phyloP scores from a whole-genome alignment of 2,113 vertebrate species.

The Lasiurus borealis region DNA sequence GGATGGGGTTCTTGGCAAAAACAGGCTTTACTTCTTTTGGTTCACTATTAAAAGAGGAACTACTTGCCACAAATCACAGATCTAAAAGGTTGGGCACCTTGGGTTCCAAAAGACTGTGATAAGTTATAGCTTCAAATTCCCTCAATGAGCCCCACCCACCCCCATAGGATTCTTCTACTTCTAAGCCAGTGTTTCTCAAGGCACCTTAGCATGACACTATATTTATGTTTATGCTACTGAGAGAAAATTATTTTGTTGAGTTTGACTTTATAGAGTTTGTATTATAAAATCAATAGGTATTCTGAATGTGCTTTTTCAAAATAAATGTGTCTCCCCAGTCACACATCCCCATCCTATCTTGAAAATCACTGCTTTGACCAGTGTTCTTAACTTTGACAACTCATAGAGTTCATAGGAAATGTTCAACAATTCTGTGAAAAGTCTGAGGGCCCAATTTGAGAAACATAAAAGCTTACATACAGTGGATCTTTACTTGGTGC shows the following conservation, averaged over 20 bases:
- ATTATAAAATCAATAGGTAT: not conserved
- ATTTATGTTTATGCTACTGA: not conserved
- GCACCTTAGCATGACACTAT: not conserved
- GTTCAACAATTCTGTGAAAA: not conserved
- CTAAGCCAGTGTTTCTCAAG: not conserved
- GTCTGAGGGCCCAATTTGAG: not conserved
- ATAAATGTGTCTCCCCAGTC: not conserved
- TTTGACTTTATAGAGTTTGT: not conserved
- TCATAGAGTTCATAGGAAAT: not conserved
- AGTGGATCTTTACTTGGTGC: not conserved
- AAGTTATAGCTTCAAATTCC: not conserved
- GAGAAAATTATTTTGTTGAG: constrained; percentile 15
- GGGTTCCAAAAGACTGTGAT: not conserved
- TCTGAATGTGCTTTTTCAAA: not conserved
- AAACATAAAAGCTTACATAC: not conserved
- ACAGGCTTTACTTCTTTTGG: constrained; percentile 36
- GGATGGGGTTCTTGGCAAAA: not conserved
- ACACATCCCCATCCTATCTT: not conserved
- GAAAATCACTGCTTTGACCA: not conserved
- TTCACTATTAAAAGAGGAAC: constrained; percentile 20
- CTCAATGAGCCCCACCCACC: not conserved
- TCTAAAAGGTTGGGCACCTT: not conserved
- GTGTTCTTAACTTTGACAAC: not conserved
- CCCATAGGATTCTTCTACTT: not conserved
- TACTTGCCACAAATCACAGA: not conserved